Base-by-base conservation (phyloP, 2,888 invertebrate genomes). In the Zeuzera pyrina region DNA sequence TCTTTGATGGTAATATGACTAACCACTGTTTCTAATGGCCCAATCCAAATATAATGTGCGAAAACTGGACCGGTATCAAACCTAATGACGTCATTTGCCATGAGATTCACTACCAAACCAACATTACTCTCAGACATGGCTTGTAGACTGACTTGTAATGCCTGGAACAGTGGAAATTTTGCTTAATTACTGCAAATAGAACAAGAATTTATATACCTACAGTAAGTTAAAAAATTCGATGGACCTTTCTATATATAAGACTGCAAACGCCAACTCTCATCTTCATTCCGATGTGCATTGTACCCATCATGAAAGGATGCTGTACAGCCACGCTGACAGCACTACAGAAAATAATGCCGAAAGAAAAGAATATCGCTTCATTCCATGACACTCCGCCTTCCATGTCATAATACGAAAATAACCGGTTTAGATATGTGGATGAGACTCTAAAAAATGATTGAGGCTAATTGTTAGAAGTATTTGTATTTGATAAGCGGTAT, bases 211-310 rank as follows among this genome's bases (percentile, higher is more conserved):
- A 7, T 28, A 10, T 15, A 15, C 5, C 15, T 15, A 7, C 12
- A 4, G 24, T 26, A 12, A 10, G 24, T 24, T 19, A 22, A 10
- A n/a, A 8, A 22, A 5, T 4, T 11, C 4, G 10, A 28, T 16
- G 12, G 42, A 93, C 93, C 88, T 96, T 96, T 76, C 93, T 88
- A 55, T 93, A 95, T 47, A 97, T 88, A 6, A 95, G 70, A 28
- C 93, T 91, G 59, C 94, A 94, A 30, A 91, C 86, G 0, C 94
- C 93, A 1, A 94, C 88, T 39, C 95, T 84, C 51, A 94, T 87
- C 60, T 89, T 88, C 89, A 94, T 92, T 2, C 95, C 95, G 28
- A 91, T 85, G 46, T 92, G 90, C 71, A 89, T 90, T n/a, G 87
- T 88, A 3, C 81, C 85, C 74, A 90, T 88, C 55, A 89, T 86